Evolutionary conservation across 2,113 vertebrate species (phyloP).

Genomic region (Parus major): DNA sequence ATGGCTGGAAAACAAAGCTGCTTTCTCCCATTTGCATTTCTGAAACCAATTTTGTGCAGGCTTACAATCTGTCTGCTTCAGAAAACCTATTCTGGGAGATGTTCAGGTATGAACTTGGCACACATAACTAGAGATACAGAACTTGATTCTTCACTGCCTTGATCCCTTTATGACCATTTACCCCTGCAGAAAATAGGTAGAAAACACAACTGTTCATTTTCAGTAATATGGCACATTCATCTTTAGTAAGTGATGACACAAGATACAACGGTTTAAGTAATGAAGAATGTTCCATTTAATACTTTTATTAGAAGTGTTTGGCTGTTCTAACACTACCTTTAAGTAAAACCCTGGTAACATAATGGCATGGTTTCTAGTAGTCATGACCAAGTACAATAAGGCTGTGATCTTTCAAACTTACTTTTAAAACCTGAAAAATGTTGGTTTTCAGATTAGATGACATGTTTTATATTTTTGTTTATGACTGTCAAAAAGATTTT

Average conservation of each 20-base stretch:
- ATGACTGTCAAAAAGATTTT: neutral
- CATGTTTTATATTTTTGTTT: neutral
- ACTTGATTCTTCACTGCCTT: slow-evolving; percentile 46
- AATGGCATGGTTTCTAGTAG: neutral
- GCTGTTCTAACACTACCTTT: neutral
- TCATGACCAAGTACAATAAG: neutral
- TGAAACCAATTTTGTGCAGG: slow-evolving; percentile 5
- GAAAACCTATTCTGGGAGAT: slow-evolving; percentile 44
- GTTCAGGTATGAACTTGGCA: slow-evolving; percentile 62
- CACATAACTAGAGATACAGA: neutral
- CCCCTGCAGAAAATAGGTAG: slow-evolving; percentile 57
- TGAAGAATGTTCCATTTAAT: neutral
- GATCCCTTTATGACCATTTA: slow-evolving; percentile 44
- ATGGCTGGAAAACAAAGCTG: slow-evolving; percentile 55
- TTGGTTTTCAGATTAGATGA: neutral
- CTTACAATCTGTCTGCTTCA: slow-evolving; percentile 64
- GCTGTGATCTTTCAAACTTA: neutral
- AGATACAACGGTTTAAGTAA: slow-evolving; percentile 1
- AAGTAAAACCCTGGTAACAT: neutral
- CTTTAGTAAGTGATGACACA: slow-evolving; percentile 44
- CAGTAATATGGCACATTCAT: slow-evolving; percentile 31
- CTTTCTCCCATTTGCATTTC: slow-evolving; percentile 55
- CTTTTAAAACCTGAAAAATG: neutral
- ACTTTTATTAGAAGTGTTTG: neutral
- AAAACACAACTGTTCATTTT: slow-evolving; percentile 66